Base-by-base conservation (phyloP, 2,888 invertebrate species). In the Autographa pulchrina region DNA sequence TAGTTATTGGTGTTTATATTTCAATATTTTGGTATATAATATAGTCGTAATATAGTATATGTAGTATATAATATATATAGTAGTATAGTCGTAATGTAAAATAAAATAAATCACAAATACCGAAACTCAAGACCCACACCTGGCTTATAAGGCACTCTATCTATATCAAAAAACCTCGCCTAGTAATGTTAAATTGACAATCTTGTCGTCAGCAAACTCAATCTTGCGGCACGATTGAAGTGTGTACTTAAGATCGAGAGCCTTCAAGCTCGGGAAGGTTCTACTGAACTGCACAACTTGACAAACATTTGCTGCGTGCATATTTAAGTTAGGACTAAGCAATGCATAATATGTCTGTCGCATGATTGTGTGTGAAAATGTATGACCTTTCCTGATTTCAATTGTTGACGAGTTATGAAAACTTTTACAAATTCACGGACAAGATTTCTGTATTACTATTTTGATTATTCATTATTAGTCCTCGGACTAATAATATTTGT, bases 221-320 rank as follows among this genome's bases (percentile, higher is more conserved):
- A 59, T 72, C 43, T 59, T 52, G 52, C 67, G 67, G 38, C 18
- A 25, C 11, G 14, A 5, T 25, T 58, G 43, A 41, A 64, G 72
- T 56, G 54, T 62, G 25, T 70, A 16, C 73, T 77, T 54, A 31
- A 72, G 35, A n/a, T 38, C 67, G 31, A 72, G 54, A 41, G 35
- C 18, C 11, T 64, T 72, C 43, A 25, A 25, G 13, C 13, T 5
- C 11, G 11, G 38, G 11, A 38, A 38, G 11, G 11, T 20, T 20
- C 20, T 25, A 3, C 11, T 16, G n/a, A 65, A 31, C 63, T 62
- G 58, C 8, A 31, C n/a, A 65, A 77, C 77, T 77, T 65, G 52
- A 35, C 5, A 5, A 54, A 64, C 61, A 9, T 77, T 72, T 48
- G 32, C 67, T 52, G 65, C 43, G 20, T 71, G 58, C 20, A 72